Conservation (phyloP, 1,140 invertebrate genomes). For the Hetaerina americana region DNA sequence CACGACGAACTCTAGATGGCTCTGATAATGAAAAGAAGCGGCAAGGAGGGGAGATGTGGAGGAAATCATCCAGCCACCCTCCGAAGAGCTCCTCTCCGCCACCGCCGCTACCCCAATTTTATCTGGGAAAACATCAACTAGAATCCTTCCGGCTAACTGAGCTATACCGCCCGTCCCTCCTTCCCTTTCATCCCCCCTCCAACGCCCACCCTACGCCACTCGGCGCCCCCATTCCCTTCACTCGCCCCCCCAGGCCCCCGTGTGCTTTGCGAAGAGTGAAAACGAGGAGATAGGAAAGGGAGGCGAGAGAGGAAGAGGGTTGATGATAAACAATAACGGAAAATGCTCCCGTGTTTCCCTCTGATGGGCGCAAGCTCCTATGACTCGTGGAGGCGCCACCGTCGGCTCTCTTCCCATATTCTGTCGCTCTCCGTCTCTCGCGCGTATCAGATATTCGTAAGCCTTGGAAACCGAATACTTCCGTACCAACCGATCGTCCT, state of each 20-base stretch:
- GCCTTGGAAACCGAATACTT: too few species aligned
- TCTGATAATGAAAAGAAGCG: not conserved
- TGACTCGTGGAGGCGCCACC: not conserved
- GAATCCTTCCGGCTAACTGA: conserved; percentile 6
- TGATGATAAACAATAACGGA: not conserved
- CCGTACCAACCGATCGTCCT: too few species aligned
- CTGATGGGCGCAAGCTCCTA: not conserved
- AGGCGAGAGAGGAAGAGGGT: conserved; percentile 5
- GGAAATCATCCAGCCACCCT: not conserved
- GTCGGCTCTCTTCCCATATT: conserved; percentile 1
- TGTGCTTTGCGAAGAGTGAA: conserved; percentile 10
- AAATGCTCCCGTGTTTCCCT: not conserved
- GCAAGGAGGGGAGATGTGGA: not conserved
- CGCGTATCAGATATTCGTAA: too few species aligned
- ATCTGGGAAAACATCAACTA: not conserved
- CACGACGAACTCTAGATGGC: not conserved
- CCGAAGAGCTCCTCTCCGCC: not conserved
- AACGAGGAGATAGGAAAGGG: conserved; percentile 10
- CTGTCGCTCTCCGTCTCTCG: too few species aligned
- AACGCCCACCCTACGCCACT: not conserved
- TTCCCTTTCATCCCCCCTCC: conserved; percentile 5
- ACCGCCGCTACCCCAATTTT: not conserved
- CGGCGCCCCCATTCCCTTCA: not conserved
- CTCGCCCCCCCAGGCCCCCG: conserved; percentile 9
- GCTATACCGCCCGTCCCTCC: conserved; percentile 4